Conservation (phyloP, 2,113 vertebrate species). For the Harpagus bidentatus region DNA sequence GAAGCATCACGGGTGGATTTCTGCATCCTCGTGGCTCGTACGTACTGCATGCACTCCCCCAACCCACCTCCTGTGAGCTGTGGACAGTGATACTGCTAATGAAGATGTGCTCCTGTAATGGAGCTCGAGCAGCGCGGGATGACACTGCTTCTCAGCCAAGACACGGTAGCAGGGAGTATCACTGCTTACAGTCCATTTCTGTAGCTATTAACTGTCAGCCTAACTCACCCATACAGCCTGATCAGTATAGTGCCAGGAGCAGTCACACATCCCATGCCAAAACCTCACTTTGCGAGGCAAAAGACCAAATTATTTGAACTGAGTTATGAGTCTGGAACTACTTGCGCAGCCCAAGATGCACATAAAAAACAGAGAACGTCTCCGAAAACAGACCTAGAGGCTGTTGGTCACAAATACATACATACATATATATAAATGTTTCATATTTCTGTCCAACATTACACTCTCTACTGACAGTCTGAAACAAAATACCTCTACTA, state of each 20-base stretch:
- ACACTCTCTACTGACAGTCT: not conserved
- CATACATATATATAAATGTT: not conserved
- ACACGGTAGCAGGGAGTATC: accelerated
- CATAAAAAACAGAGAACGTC: not conserved
- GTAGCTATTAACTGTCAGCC: not conserved
- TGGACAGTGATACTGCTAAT: accelerated
- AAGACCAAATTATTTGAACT: not conserved
- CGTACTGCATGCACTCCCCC: not conserved
- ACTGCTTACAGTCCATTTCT: not conserved
- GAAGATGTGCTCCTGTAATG: accelerated
- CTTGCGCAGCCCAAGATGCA: not conserved
- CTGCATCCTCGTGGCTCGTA: not conserved
- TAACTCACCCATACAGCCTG: not conserved
- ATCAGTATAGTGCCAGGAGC: not conserved
- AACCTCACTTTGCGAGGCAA: not conserved
- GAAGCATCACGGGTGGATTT: not conserved
- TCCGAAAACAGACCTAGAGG: not conserved
- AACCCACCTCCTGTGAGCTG: not conserved
- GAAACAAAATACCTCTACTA: not conserved
- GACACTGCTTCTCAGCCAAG: not conserved
- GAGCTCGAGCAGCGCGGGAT: accelerated
- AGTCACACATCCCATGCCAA: not conserved
- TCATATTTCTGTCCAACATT: not conserved
- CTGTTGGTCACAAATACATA: not conserved
- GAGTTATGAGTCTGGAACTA: not conserved